Evolutionary conservation across 2,888 invertebrate species (phyloP).

Genomic region (Neelides folsomi): DNA sequence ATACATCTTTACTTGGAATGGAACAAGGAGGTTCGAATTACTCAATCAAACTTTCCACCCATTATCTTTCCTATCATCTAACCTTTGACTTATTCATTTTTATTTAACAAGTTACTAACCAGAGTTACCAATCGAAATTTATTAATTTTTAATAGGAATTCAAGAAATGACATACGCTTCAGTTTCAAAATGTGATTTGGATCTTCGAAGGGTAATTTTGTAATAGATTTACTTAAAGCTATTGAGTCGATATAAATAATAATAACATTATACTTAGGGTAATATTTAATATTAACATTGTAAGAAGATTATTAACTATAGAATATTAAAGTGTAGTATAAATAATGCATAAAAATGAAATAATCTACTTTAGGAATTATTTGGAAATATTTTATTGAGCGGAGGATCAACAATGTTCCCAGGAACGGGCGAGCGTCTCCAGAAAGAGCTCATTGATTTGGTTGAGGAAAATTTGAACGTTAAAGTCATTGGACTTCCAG

Average conservation of each 20-base stretch:
- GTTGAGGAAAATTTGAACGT: constrained; percentile 19
- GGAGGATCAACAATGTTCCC: constrained; percentile 32
- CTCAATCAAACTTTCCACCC: no score
- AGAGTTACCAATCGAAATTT: no score
- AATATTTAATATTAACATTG: no score
- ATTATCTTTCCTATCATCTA: no score
- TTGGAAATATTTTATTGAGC: constrained; percentile 22
- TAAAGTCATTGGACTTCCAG: constrained; percentile 29
- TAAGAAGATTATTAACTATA: no score
- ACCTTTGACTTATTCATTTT: no score
- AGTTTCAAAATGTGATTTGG: constrained; percentile 31
- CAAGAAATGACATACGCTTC: constrained; percentile 48
- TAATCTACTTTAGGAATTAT: constrained; percentile 20
- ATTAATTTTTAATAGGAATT: not conserved
- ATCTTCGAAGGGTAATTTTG: constrained; percentile 24
- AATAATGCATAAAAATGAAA: no score
- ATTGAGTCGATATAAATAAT: no score
- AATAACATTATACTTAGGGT: no score
- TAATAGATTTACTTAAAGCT: no score
- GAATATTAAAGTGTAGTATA: not conserved
- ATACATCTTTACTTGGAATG: constrained; percentile 36
- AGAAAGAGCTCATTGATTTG: constrained; percentile 25
- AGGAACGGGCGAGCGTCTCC: constrained; percentile 27
- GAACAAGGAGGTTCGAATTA: constrained; percentile 31
- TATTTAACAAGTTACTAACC: no score